Percentiles rank a stretch among this genome's conserved stretches.
Conservation (phyloP, 2,888 invertebrate species). For the Polyommatus icarus region DNA sequence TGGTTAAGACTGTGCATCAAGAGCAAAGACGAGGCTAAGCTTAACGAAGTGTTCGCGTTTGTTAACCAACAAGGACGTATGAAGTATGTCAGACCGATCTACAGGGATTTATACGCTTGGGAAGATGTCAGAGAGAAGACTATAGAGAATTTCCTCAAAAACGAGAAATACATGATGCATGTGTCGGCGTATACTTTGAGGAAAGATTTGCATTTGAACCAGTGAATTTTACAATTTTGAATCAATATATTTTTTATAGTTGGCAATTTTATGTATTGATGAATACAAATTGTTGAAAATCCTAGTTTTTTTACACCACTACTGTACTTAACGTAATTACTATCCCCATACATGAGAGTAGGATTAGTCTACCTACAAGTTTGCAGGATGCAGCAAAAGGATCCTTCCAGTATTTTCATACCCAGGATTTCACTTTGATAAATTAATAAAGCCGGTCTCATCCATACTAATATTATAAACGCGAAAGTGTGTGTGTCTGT, state of each 20-base stretch:
- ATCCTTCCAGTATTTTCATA: neutral
- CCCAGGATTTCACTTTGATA: no score
- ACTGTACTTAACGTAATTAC: no score
- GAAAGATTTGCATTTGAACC: slow-evolving; percentile 85
- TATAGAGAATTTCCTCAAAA: slow-evolving; percentile 85
- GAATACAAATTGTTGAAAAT: slow-evolving; percentile 20
- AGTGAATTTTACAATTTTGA: slow-evolving; percentile 12
- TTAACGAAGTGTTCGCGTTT: slow-evolving; percentile 86
- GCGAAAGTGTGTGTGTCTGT: no score
- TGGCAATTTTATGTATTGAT: slow-evolving; percentile 24
- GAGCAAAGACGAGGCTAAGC: slow-evolving; percentile 83
- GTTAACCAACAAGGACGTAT: slow-evolving; percentile 92
- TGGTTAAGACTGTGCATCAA: slow-evolving; percentile 90
- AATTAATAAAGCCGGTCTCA: no score
- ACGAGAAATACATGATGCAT: slow-evolving; percentile 90
- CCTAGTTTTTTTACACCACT: neutral
- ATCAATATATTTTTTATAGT: slow-evolving; percentile 14
- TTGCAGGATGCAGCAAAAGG: neutral
- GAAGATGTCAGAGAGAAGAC: slow-evolving; percentile 84
- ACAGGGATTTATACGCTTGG: slow-evolving; percentile 91
- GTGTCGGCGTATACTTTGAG: slow-evolving; percentile 86
- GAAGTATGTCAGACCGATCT: slow-evolving; percentile 94
- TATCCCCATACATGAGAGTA: neutral
- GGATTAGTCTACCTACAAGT: neutral
- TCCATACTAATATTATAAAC: no score